Percentiles rank a stretch among this genome's conserved stretches.
Evolutionary conservation across 2,113 vertebrate genomes (phyloP).

Genomic region (Indicator indicator): DNA sequence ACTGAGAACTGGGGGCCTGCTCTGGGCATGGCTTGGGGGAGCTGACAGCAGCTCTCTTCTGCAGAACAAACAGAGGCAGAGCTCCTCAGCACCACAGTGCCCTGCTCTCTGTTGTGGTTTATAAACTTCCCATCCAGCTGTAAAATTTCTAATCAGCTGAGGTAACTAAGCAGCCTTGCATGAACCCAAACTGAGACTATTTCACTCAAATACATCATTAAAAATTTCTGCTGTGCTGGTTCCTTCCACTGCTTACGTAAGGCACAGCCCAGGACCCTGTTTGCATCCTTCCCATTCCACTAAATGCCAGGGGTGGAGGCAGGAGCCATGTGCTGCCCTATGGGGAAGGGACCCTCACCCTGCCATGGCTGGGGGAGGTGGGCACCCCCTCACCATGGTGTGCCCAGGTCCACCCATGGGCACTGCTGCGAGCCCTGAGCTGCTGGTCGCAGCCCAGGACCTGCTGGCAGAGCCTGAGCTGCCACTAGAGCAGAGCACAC

Average conservation of each 20-base stretch:
- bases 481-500: background rate
- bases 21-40: background rate
- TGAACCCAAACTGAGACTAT: background rate
- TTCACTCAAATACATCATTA: constrained; percentile 28
- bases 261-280: background rate
- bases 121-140: constrained; percentile 39
- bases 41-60: background rate
- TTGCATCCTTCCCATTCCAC: accelerated
- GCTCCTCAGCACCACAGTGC: accelerated
- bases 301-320: background rate
- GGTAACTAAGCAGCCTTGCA: constrained; percentile 7
- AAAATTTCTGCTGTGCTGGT: constrained; percentile 13
- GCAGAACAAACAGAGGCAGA: background rate
- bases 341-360: accelerated
- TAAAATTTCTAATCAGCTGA: constrained; percentile 51
- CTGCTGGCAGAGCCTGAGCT: background rate
- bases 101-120: background rate
- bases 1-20: background rate
- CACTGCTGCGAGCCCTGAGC: accelerated
- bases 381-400: no score
- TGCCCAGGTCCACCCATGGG: accelerated
- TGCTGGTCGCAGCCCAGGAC: background rate
- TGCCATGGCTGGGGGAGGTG: accelerated
- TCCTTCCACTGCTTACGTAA: background rate
- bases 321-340: background rate